Evolutionary conservation across 2,113 vertebrate species (phyloP).

Genomic region (Sylvia atricapilla): DNA sequence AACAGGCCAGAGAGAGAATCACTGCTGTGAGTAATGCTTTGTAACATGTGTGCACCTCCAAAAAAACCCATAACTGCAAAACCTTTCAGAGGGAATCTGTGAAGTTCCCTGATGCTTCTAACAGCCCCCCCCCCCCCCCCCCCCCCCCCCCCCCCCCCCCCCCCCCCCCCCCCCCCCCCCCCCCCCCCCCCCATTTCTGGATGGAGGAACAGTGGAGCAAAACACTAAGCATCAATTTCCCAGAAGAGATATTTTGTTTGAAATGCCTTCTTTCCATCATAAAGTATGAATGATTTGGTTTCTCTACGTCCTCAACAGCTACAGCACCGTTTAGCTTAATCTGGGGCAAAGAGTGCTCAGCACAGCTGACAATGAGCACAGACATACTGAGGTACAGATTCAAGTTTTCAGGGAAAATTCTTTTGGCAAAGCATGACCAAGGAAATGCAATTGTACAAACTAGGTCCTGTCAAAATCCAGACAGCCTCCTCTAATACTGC

Average conservation of each 20-base stretch:
- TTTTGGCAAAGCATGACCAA: not conserved
- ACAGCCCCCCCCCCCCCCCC: not conserved
- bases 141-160: fast-evolving
- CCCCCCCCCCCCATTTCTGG: not conserved
- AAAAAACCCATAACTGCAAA: not conserved
- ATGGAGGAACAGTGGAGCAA: not conserved
- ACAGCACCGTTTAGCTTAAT: not conserved
- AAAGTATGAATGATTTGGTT: not conserved
- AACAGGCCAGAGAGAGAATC: not conserved
- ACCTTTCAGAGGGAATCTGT: not conserved
- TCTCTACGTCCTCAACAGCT: not conserved
- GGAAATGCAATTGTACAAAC: not conserved
- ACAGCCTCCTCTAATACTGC: not conserved
- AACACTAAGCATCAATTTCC: not conserved
- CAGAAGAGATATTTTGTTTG: not conserved
- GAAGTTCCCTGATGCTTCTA: not conserved
- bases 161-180: fast-evolving
- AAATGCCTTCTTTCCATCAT: not conserved
- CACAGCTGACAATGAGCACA: not conserved
- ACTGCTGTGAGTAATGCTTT: not conserved
- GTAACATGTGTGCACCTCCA: not conserved
- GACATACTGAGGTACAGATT: not conserved
- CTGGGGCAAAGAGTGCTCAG: not conserved
- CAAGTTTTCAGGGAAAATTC: not conserved
- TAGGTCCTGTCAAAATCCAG: not conserved